Conservation (phyloP, 53 echinoderm and acorn worm genomes). For the Echinometra lucunter region DNA sequence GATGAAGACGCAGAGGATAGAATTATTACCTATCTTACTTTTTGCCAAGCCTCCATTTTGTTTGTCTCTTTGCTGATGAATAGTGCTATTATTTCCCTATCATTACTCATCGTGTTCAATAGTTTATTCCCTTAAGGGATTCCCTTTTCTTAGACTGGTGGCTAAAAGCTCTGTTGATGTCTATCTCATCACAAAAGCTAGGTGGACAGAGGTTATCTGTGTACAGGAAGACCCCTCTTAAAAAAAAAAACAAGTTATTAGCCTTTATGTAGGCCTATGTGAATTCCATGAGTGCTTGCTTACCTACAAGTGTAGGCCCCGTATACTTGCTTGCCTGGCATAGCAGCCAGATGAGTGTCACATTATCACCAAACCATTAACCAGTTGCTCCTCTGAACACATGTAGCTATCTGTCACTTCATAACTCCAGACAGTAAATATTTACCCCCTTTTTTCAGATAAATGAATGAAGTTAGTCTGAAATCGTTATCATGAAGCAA, state of each 20-base stretch:
- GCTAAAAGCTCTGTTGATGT: background rate
- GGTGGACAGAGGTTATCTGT: background rate
- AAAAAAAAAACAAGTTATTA: background rate
- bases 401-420: background rate
- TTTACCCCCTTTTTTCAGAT: background rate
- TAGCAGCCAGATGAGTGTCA: background rate
- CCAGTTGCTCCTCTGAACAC: background rate
- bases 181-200: background rate
- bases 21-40: background rate
- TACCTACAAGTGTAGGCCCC: background rate
- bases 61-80: background rate
- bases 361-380: too few species aligned
- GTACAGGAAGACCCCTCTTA: background rate
- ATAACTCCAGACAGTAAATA: background rate
- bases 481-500: background rate
- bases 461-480: too few species aligned
- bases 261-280: too few species aligned
- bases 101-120: slow-evolving; percentile 17
- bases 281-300: background rate
- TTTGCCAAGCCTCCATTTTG: background rate
- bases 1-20: background rate
- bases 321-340: background rate
- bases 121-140: background rate
- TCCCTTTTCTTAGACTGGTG: background rate
- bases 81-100: background rate